These are phyloP conservation scores for Coreoperca whiteheadi DNA, from an alignment of 2,113 vertebrate species.

Conservation along the genomic window DNA sequence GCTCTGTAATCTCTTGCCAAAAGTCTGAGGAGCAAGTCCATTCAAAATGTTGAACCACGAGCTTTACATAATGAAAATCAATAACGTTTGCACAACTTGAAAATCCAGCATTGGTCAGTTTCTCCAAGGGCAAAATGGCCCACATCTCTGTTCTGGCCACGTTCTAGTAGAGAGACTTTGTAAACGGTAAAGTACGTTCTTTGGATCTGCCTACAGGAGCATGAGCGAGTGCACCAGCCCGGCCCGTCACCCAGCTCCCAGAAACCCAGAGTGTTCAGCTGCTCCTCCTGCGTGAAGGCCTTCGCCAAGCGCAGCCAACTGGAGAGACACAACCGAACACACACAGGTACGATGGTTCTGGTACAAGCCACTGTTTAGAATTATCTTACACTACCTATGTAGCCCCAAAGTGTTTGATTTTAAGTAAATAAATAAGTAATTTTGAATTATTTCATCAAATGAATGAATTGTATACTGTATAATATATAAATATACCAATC, in stretches of 20 bases:
- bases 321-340: slow-evolving; percentile 96
- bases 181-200: not conserved
- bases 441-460: too few relatives aligned
- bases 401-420: not conserved
- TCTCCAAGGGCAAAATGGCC: not conserved
- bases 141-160: not conserved
- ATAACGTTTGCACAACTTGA: too few relatives aligned
- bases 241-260: slow-evolving; percentile 94
- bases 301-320: slow-evolving; percentile 98
- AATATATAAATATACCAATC: too few relatives aligned
- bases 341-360: slow-evolving; percentile 88
- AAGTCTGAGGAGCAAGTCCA: too few relatives aligned
- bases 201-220: slow-evolving; percentile 85
- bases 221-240: slow-evolving; percentile 93
- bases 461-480: too few relatives aligned
- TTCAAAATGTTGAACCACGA: too few relatives aligned
- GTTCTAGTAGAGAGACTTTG: too few relatives aligned
- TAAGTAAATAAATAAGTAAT: not conserved
- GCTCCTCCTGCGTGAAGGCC: slow-evolving; percentile 93
- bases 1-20: too few relatives aligned
- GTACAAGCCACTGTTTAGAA: not conserved
- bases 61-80: too few relatives aligned
- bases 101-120: not conserved
- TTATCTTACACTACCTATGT: not conserved
- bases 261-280: slow-evolving; percentile 94